These are phyloP conservation scores for Ophioninae sp. DNA, from an alignment of 2,888 invertebrate genomes.

Conservation along the genomic window DNA sequence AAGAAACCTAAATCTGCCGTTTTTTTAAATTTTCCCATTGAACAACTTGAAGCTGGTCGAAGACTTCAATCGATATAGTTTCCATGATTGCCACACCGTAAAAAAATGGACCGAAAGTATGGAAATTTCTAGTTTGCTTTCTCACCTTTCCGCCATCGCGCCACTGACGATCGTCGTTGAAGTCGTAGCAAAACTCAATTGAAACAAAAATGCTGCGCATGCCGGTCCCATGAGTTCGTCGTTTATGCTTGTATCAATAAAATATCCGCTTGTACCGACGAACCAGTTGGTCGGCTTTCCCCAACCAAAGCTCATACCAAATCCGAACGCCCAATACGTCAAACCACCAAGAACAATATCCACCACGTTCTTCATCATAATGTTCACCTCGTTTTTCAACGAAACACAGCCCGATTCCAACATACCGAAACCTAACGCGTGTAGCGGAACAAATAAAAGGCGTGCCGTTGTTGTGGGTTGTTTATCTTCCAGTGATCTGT, in stretches of 20 bases:
- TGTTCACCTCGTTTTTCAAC: constrained; percentile 96
- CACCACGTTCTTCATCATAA: constrained; percentile 98
- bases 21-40: too few species aligned
- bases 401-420: constrained; percentile 96
- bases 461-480: not conserved
- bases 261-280: constrained; percentile 91
- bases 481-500: too few species aligned
- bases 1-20: too few species aligned
- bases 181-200: constrained; percentile 94
- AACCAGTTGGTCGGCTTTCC: constrained; percentile 89
- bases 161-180: constrained; percentile 96
- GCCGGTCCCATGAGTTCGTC: constrained; percentile 92
- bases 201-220: constrained; percentile 94
- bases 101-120: not conserved
- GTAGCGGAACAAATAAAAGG: not conserved
- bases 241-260: constrained; percentile 87
- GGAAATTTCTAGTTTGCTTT: not conserved
- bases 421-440: constrained; percentile 91
- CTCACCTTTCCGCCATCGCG: constrained; percentile 95
- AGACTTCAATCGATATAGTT: not conserved
- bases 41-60: too few species aligned
- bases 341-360: constrained; percentile 96
- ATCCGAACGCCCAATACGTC: constrained; percentile 97
- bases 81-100: not conserved
- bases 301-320: constrained; percentile 93